A percentile compares a stretch with the other conserved stretches of the same genome.
Evolutionary conservation across 2,797 vertebrate genomes (phyloP).

Genomic region (Fundulus diaphanus): DNA sequence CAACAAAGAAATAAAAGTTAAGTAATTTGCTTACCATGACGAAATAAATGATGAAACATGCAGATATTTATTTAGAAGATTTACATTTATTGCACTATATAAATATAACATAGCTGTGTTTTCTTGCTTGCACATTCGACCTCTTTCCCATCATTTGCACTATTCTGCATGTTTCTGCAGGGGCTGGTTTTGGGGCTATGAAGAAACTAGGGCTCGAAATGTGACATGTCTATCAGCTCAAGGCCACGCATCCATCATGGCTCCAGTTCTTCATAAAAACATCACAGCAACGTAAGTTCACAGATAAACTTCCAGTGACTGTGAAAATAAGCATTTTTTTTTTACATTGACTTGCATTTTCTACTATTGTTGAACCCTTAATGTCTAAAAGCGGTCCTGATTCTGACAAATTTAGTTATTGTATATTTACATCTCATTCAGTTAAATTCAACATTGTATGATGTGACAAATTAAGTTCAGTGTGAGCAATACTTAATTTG

Average conservation of each 20-base stretch:
- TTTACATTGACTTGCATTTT: too few species aligned
- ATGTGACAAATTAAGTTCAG: too few species aligned
- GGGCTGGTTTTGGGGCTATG: constrained; percentile 98
- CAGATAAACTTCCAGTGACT: not conserved
- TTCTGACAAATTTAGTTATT: too few species aligned
- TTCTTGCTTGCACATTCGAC: not conserved
- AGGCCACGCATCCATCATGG: constrained; percentile 93
- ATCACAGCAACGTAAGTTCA: constrained; percentile 88
- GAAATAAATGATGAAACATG: not conserved
- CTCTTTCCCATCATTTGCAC: not conserved
- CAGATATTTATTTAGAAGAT: not conserved
- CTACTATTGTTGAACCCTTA: too few species aligned
- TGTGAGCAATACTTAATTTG: too few species aligned
- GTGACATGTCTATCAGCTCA: constrained; percentile 93
- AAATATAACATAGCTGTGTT: not conserved
- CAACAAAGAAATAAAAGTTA: not conserved
- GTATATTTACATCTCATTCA: too few species aligned
- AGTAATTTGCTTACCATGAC: not conserved
- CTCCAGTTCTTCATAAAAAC: constrained; percentile 88
- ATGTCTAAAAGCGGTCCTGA: too few species aligned
- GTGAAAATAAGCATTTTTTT: not conserved
- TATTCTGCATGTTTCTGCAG: constrained; percentile 71
- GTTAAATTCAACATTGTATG: too few species aligned
- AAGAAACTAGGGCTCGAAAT: constrained; percentile 90
- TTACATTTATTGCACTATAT: not conserved